Conservation (phyloP, 2,797 vertebrate genomes). For the Neomorphus geoffroyi region DNA sequence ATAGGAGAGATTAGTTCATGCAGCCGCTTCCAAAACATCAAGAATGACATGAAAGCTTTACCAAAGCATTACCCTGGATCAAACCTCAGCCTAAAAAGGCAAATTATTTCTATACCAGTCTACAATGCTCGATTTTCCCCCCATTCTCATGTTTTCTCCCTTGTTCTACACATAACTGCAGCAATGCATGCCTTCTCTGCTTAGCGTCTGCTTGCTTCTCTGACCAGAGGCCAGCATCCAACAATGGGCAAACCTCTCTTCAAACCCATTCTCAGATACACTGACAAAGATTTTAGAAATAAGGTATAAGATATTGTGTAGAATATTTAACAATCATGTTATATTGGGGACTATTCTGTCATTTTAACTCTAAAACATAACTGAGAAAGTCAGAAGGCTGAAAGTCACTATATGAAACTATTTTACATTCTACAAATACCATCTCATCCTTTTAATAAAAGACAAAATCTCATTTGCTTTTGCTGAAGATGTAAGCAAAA, state of each 20-base stretch:
- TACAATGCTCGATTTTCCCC: neutral
- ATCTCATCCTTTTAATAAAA: neutral
- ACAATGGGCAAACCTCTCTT: neutral
- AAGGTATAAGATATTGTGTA: neutral
- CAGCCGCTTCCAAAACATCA: neutral
- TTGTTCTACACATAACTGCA: neutral
- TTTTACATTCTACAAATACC: neutral
- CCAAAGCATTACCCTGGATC: neutral
- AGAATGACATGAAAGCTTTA: neutral
- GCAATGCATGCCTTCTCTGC: neutral
- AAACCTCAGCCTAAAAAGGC: neutral
- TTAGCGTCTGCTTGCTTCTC: neutral
- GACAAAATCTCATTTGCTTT: neutral
- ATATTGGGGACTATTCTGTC: neutral
- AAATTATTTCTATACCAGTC: neutral
- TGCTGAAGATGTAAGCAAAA: neutral
- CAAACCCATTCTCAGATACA: neutral
- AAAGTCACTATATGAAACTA: neutral
- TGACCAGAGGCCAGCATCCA: neutral
- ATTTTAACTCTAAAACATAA: neutral
- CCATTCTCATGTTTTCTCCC: neutral
- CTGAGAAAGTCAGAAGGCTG: neutral
- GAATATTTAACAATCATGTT: neutral
- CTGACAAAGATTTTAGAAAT: neutral
- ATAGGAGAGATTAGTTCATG: neutral